Conservation (phyloP, 2,888 invertebrate genomes). For the Ypsolopha sequella region DNA sequence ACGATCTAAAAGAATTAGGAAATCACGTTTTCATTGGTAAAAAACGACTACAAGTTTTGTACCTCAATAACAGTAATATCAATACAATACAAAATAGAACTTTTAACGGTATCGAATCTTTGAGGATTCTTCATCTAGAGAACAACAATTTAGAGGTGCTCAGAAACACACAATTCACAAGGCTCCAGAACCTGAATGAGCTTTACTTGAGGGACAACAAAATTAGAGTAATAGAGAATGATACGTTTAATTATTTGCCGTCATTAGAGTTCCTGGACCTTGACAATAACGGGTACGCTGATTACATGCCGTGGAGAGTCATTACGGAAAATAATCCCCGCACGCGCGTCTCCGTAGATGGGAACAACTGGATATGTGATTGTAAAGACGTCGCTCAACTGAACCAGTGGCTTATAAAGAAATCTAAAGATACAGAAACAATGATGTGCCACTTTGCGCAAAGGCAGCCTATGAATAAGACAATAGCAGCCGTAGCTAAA, state of each 20-base stretch:
- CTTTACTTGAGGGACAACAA: slow-evolving; percentile 83
- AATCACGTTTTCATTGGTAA: slow-evolving; percentile 91
- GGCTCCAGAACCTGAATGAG: slow-evolving; percentile 78
- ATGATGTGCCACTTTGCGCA: slow-evolving; percentile 76
- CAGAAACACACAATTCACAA: slow-evolving; percentile 84
- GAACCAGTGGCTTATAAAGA: slow-evolving; percentile 78
- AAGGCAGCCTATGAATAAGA: slow-evolving; percentile 61
- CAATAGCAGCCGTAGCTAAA: slow-evolving; percentile 54
- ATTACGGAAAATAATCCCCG: slow-evolving; percentile 76
- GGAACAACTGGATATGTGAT: slow-evolving; percentile 88
- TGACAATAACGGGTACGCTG: slow-evolving; percentile 82
- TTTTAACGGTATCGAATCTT: slow-evolving; percentile 82
- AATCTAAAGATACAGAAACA: slow-evolving; percentile 75
- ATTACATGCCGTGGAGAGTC: slow-evolving; percentile 81
- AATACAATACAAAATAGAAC: slow-evolving; percentile 83
- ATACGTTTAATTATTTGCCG: slow-evolving; percentile 81
- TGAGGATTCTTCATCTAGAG: slow-evolving; percentile 82
- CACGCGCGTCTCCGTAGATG: slow-evolving; percentile 78
- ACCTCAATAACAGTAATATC: slow-evolving; percentile 83
- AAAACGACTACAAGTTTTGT: slow-evolving; percentile 83
- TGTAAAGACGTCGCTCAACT: slow-evolving; percentile 78
- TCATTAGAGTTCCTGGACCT: slow-evolving; percentile 79
- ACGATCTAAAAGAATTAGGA: slow-evolving; percentile 81
- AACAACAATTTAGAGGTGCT: slow-evolving; percentile 79
- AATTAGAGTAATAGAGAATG: slow-evolving; percentile 79